Conservation (phyloP, 2,888 invertebrate species). For the Ptilodon capucinus region DNA sequence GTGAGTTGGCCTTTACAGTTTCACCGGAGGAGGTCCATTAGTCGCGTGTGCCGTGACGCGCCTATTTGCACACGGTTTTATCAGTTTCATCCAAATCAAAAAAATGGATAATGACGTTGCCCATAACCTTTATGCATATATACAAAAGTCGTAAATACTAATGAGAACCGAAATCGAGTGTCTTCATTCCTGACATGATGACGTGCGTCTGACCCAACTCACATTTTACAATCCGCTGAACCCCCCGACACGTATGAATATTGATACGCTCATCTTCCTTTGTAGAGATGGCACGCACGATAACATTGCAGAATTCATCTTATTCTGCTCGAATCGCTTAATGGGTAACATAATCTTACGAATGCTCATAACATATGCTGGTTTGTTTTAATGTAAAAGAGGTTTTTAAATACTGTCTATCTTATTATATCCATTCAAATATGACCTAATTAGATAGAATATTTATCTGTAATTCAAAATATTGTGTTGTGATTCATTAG, state of each 20-base stretch:
- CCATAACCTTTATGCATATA: constrained; percentile 16
- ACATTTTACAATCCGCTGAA: constrained; percentile 48
- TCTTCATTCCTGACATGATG: constrained; percentile 42
- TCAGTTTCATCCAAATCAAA: constrained; percentile 3
- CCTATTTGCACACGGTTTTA: no score
- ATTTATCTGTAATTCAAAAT: no score
- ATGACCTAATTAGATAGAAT: no score
- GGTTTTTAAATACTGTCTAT: no score
- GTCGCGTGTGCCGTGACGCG: no score
- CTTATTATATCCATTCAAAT: no score
- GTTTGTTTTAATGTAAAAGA: no score
- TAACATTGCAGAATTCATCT: constrained; percentile 18
- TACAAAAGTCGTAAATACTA: constrained; percentile 29
- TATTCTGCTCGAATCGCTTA: constrained; percentile 5
- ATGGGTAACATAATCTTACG: neutral
- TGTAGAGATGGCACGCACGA: neutral
- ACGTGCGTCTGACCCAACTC: constrained; percentile 60
- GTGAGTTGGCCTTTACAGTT: no score
- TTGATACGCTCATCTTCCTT: neutral
- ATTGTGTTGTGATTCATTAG: no score
- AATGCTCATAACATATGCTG: no score
- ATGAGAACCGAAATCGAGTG: constrained; percentile 34
- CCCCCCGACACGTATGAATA: constrained; percentile 25
- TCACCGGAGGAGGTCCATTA: no score
- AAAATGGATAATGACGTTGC: constrained; percentile 10